phyloP scores from a whole-genome alignment of 2,113 vertebrate genomes.

The Ctenomys sociabilis region DNA sequence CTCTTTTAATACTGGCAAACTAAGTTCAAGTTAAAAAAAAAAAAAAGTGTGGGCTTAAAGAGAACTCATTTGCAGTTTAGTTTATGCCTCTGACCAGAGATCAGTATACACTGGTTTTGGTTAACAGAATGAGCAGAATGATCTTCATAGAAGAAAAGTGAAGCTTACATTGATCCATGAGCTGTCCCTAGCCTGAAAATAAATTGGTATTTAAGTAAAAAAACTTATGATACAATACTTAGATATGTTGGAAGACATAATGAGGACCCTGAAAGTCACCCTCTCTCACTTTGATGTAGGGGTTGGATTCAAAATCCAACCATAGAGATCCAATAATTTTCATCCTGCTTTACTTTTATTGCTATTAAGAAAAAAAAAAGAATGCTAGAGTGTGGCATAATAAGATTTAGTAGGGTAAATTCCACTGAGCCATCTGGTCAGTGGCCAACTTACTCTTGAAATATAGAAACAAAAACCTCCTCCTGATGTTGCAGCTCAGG shows the following conservation, averaged over 20 bases:
- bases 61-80: background rate
- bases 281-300: background rate
- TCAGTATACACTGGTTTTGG: background rate
- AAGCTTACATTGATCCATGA: background rate
- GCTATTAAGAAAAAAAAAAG: background rate
- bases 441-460: background rate
- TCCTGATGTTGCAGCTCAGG: background rate
- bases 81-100: conserved; percentile 18
- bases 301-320: background rate
- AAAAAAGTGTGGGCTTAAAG: background rate
- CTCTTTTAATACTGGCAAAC: conserved; percentile 40
- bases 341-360: background rate
- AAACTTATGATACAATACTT: background rate
- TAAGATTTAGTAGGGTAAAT: background rate
- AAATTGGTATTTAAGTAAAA: background rate
- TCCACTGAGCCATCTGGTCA: background rate
- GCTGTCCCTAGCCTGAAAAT: background rate
- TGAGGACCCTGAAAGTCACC: background rate
- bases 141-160: background rate
- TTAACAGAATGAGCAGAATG: background rate
- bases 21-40: background rate
- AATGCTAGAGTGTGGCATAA: background rate
- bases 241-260: too few relatives aligned
- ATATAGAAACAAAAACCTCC: background rate
- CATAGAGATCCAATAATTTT: background rate